Evolutionary conservation across 2,888 invertebrate species (phyloP).

Genomic region (Odontocerum albicorne): DNA sequence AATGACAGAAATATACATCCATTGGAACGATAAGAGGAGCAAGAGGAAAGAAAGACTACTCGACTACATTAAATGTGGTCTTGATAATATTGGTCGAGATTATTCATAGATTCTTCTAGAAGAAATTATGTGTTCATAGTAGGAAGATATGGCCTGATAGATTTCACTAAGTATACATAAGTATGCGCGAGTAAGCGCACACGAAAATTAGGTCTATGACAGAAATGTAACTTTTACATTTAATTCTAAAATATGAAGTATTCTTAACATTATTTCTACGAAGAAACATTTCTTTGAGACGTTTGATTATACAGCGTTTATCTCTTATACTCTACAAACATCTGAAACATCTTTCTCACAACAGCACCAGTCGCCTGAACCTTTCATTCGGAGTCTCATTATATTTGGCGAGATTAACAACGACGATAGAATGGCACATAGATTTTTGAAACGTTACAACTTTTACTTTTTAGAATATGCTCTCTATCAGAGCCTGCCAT

Average conservation of each 20-base stretch:
- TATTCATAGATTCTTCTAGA: conserved; percentile 5
- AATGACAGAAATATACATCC: not conserved
- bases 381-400: conserved; percentile 23
- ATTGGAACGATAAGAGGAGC: no score
- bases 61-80: conserved; percentile 19
- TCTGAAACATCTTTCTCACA: conserved; percentile 5
- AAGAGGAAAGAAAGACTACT: not conserved
- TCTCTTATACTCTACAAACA: conserved; percentile 7
- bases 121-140: conserved; percentile 8
- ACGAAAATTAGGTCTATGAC: not conserved
- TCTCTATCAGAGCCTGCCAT: no score
- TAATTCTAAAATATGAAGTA: conserved; percentile 4
- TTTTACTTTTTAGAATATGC: no score
- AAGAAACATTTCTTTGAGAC: conserved; percentile 25
- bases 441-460: no score
- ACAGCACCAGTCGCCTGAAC: conserved; percentile 22
- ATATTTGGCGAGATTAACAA: conserved; percentile 24
- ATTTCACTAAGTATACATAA: not conserved
- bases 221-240: conserved; percentile 9
- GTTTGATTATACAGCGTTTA: conserved; percentile 18
- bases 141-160: conserved; percentile 14
- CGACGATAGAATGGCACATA: conserved; percentile 16
- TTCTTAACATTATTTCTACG: conserved; percentile 14
- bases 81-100: conserved; percentile 22
- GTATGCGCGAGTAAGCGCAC: not conserved